A percentile compares a stretch with the other conserved stretches of the same genome.
These are phyloP conservation scores for Zaprionus inermis DNA, from an alignment of 1,140 invertebrate species.

Conservation along the genomic window DNA sequence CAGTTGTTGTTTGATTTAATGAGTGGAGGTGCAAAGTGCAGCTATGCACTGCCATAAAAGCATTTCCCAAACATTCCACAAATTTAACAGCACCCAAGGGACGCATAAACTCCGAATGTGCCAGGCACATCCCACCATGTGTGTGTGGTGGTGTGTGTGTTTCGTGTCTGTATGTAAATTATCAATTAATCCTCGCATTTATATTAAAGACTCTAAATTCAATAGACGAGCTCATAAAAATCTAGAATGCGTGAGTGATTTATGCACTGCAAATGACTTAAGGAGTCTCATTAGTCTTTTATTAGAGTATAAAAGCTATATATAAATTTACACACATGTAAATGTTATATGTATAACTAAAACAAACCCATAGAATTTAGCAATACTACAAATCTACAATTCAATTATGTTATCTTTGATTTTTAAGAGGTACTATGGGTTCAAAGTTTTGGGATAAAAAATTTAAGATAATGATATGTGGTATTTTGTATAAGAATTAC, in stretches of 20 bases:
- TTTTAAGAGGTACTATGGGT: no score
- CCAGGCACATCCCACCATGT: constrained; percentile 20
- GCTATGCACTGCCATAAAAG: constrained; percentile 31
- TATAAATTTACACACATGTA: not conserved
- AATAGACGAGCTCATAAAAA: constrained; percentile 47
- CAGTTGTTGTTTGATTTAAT: constrained; percentile 53
- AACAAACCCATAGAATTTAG: not conserved
- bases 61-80: constrained; percentile 3
- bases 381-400: no score
- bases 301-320: not conserved
- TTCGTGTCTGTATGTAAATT: constrained; percentile 24
- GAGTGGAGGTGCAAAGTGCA: constrained; percentile 55
- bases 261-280: constrained; percentile 16
- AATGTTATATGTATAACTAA: not conserved
- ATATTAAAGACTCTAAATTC: constrained; percentile 62
- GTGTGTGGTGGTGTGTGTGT: not conserved
- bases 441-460: no score
- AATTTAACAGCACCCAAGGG: constrained; percentile 21
- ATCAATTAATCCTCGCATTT: constrained; percentile 36
- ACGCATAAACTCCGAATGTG: constrained; percentile 37
- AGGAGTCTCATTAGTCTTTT: not conserved
- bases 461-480: no score
- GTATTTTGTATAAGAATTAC: no score
- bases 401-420: no score
- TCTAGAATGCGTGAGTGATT: constrained; percentile 41